These are phyloP conservation scores for Poeciliopsis retropinna DNA, from an alignment of 2,113 vertebrate genomes.

Conservation along the genomic window DNA sequence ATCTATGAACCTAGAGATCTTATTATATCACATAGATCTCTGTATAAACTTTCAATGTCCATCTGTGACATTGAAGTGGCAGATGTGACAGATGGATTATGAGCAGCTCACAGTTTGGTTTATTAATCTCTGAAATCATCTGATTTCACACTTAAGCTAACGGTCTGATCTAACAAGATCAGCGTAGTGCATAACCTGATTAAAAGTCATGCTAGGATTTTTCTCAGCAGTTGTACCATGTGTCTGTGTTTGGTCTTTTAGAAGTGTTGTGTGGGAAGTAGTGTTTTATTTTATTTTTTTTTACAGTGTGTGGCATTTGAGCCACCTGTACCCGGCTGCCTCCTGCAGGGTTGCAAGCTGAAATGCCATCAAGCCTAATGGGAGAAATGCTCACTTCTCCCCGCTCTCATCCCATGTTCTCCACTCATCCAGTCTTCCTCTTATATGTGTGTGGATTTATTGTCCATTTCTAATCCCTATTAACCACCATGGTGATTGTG, in stretches of 20 bases:
- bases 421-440: not conserved
- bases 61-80: no score
- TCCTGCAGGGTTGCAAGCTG: constrained; percentile 21
- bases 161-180: no score
- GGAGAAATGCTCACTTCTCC: constrained; percentile 22
- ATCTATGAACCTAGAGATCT: no score
- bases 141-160: not conserved
- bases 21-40: no score
- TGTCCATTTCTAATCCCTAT: not conserved
- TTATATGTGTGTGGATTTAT: not conserved
- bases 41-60: no score
- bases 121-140: not conserved
- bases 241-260: not conserved
- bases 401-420: not conserved
- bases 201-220: not conserved
- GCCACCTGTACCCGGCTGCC: constrained; percentile 36
- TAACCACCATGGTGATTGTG: not conserved
- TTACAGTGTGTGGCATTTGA: constrained; percentile 20
- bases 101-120: not conserved
- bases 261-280: not conserved
- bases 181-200: not conserved
- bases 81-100: no score
- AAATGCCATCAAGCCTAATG: constrained; percentile 15
- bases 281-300: not conserved
- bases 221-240: not conserved